Percentiles rank a stretch among this genome's conserved stretches.
Conservation (phyloP, 2,888 invertebrate genomes). For the Watsonalla binaria region DNA sequence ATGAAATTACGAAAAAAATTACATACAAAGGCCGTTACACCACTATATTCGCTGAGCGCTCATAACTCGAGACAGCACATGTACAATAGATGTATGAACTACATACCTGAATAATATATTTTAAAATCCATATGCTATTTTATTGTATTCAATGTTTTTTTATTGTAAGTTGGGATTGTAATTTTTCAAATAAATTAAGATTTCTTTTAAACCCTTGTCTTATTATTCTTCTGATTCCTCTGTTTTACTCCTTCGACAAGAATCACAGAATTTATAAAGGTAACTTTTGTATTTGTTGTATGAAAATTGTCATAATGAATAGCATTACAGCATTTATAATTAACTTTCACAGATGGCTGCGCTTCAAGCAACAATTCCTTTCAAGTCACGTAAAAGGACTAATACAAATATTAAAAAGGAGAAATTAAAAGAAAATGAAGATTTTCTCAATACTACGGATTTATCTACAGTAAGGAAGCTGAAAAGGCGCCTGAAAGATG, state of each 20-base stretch:
- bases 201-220: not conserved
- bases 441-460: constrained; percentile 33
- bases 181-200: constrained; percentile 5
- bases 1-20: too few relatives aligned
- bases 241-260: not conserved
- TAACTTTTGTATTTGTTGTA: not conserved
- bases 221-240: not conserved
- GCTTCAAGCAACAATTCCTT: constrained; percentile 69
- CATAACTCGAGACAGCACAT: constrained; percentile 3
- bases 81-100: constrained; percentile 15
- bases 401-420: constrained; percentile 28
- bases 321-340: not conserved
- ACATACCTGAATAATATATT: not conserved
- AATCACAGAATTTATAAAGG: too few relatives aligned
- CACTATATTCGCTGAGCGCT: too few relatives aligned
- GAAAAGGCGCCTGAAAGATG: constrained; percentile 29
- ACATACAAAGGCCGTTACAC: too few relatives aligned
- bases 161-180: constrained; percentile 5
- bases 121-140: not conserved
- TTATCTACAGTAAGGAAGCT: constrained; percentile 13
- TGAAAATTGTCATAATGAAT: too few relatives aligned
- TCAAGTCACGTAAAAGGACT: constrained; percentile 68
- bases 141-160: not conserved
- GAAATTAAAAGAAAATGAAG: constrained; percentile 51
- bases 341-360: constrained; percentile 57